A percentile compares a stretch with the other conserved stretches of the same genome.
These are phyloP conservation scores for Amphiduros pacificus DNA, from an alignment of 2,888 invertebrate genomes.

Conservation along the genomic window DNA sequence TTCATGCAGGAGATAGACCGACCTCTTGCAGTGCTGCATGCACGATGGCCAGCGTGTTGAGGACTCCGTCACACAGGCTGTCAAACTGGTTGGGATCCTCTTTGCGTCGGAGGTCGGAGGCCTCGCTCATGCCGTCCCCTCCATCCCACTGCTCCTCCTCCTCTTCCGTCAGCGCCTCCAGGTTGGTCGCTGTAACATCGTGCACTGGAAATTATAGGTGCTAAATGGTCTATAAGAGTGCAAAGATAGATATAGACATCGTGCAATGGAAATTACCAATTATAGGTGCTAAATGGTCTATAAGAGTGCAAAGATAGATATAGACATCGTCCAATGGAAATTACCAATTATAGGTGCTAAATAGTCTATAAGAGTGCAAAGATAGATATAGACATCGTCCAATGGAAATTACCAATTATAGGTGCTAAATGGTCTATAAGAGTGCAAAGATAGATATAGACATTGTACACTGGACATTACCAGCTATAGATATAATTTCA, in stretches of 20 bases:
- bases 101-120: constrained; percentile 26
- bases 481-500: not conserved
- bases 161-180: constrained; percentile 16
- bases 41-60: constrained; percentile 49
- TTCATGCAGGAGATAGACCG: too few species aligned
- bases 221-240: not conserved
- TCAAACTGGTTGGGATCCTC: constrained; percentile 57
- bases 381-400: not conserved
- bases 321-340: not conserved
- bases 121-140: too few species aligned
- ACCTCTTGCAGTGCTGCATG: constrained; percentile 54
- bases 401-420: not conserved
- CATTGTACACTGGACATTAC: not conserved
- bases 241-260: not conserved
- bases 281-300: not conserved
- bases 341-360: too few species aligned
- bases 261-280: too few species aligned
- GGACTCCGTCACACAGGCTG: constrained; percentile 54
- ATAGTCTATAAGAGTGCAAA: not conserved
- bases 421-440: not conserved
- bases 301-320: not conserved
- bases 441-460: not conserved
- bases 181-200: constrained; percentile 2
- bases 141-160: constrained; percentile 13
- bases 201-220: too few species aligned